These are phyloP conservation scores for Patella vulgata DNA, from an alignment of 1,140 invertebrate genomes.

Conservation along the genomic window DNA sequence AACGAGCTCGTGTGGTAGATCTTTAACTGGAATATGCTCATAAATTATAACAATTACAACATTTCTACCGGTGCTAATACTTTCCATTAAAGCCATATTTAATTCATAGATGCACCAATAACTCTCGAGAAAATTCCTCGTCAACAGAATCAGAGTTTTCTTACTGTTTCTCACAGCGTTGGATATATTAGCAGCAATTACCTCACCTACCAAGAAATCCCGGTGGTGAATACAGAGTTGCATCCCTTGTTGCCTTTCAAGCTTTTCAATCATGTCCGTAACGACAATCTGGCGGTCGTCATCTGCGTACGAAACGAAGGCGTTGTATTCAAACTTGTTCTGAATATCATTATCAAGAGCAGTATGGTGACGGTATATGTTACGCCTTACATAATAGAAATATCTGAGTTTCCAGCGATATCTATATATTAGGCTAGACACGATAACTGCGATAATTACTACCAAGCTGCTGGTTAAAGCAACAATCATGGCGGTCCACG, in stretches of 20 bases:
- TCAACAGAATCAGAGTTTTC: too few relatives aligned
- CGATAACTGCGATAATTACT: constrained; percentile 12
- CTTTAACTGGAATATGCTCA: too few relatives aligned
- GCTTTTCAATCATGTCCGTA: constrained; percentile 20
- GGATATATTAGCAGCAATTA: too few relatives aligned
- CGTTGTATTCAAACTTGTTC: constrained; percentile 32
- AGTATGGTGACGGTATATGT: constrained; percentile 13
- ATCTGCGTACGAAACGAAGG: constrained; percentile 41
- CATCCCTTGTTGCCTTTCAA: constrained; percentile 69
- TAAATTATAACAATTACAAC: too few relatives aligned
- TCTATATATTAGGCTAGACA: constrained; percentile 24
- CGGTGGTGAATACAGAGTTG: too few relatives aligned
- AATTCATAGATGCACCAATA: constrained; percentile 77
- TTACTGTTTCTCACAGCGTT: too few relatives aligned
- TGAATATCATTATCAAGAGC: background rate
- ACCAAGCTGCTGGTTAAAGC: constrained; percentile 6
- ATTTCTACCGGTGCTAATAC: too few relatives aligned
- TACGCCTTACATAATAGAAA: constrained; percentile 39
- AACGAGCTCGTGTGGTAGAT: constrained; percentile 67
- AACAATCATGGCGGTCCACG: constrained; percentile 30
- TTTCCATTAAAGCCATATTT: too few relatives aligned
- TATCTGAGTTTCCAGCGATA: constrained; percentile 46
- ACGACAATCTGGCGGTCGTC: constrained; percentile 27
- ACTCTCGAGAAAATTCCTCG: constrained; percentile 74
- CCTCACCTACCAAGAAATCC: too few relatives aligned